Evolutionary conservation across 2,113 vertebrate species (phyloP).

Genomic region (Morone saxatilis): DNA sequence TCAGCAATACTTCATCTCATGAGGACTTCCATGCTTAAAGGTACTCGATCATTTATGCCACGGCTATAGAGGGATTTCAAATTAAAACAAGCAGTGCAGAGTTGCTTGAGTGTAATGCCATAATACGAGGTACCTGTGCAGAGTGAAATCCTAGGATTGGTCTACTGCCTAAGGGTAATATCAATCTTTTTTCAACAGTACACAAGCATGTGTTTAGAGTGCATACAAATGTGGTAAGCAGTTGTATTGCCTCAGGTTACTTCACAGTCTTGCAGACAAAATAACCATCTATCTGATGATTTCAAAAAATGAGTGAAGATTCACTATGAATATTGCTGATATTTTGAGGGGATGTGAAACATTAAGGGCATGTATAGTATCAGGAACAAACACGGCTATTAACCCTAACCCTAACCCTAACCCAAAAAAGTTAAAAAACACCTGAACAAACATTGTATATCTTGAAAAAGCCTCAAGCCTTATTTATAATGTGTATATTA

Average conservation of each 20-base stretch:
- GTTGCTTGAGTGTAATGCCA: constrained; percentile 50
- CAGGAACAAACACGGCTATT: neutral
- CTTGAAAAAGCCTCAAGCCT: no score
- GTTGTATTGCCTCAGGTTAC: constrained; percentile 60
- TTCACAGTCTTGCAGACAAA: constrained; percentile 40
- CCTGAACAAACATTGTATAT: neutral
- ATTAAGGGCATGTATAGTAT: neutral
- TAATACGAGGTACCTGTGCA: constrained; percentile 58
- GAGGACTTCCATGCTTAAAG: constrained; percentile 31
- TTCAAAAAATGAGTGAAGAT: neutral
- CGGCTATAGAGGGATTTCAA: constrained; percentile 25
- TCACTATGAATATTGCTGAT: constrained; percentile 2
- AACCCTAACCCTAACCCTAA: neutral
- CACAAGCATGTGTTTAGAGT: constrained; percentile 59
- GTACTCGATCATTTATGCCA: constrained; percentile 35
- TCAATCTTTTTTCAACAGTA: constrained; percentile 51
- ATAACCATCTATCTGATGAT: constrained; percentile 19
- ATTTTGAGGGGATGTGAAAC: neutral
- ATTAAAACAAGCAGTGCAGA: constrained; percentile 25
- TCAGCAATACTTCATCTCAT: constrained; percentile 24
- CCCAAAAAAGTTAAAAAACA: neutral
- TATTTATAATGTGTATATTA: neutral
- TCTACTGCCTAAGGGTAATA: constrained; percentile 54
- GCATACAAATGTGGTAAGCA: constrained; percentile 63
- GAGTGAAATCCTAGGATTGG: constrained; percentile 43